Conservation (phyloP, 2,113 vertebrate genomes). For the Carassius carassius region DNA sequence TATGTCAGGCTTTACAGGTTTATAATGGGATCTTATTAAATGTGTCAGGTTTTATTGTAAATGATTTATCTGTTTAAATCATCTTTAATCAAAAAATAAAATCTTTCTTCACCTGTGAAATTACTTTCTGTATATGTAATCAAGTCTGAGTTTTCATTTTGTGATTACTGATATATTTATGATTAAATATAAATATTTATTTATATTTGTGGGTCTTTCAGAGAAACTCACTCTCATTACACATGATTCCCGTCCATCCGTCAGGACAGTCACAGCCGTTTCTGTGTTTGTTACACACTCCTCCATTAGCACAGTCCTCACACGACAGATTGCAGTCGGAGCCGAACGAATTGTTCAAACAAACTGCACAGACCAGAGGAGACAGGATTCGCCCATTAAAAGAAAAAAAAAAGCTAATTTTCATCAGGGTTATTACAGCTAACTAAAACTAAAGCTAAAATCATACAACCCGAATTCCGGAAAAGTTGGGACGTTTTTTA, state of each 20-base stretch:
- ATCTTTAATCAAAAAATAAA: neutral
- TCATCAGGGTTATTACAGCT: too few relatives aligned
- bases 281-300: slow-evolving; percentile 70
- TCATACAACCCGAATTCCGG: too few relatives aligned
- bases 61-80: neutral
- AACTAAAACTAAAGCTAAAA: too few relatives aligned
- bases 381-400: neutral
- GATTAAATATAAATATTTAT: neutral
- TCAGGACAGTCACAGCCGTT: slow-evolving; percentile 81
- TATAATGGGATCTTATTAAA: neutral
- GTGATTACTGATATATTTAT: neutral
- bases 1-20: neutral
- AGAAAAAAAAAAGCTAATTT: neutral
- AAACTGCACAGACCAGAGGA: slow-evolving; percentile 76
- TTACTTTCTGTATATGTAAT: neutral
- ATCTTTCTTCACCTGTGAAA: neutral
- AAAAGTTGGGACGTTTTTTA: too few relatives aligned
- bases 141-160: neutral
- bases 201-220: neutral
- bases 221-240: slow-evolving; percentile 89
- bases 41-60: neutral
- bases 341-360: slow-evolving; percentile 87
- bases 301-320: slow-evolving; percentile 86
- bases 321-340: slow-evolving; percentile 91
- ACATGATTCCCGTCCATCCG: slow-evolving; percentile 87